Evolutionary conservation across 2,113 vertebrate species (phyloP).

Genomic region (Macquaria australasica): DNA sequence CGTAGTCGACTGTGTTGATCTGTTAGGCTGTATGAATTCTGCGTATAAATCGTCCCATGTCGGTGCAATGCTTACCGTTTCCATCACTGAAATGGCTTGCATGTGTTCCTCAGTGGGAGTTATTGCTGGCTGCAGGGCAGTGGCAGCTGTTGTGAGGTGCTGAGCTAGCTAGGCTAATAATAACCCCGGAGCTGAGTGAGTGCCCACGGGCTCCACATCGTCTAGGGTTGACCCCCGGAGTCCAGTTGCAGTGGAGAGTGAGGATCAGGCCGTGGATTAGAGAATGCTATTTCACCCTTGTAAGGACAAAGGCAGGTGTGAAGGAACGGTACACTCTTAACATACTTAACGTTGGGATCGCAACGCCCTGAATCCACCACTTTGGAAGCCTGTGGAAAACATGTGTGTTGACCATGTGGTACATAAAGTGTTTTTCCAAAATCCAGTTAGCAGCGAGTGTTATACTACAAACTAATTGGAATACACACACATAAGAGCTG

Average conservation of each 20-base stretch:
- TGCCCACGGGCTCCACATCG: slow-evolving; percentile 45
- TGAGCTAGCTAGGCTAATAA: slow-evolving; percentile 74
- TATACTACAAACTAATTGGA: background rate
- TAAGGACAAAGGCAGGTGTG: slow-evolving; percentile 41
- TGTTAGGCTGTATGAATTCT: slow-evolving; percentile 31
- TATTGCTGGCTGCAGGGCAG: slow-evolving; percentile 63
- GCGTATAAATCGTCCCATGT: slow-evolving; percentile 32
- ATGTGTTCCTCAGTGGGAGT: slow-evolving; percentile 59
- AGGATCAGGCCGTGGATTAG: slow-evolving; percentile 64
- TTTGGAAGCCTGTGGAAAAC: slow-evolving; percentile 12
- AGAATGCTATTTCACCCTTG: slow-evolving; percentile 39
- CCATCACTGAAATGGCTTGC: slow-evolving; percentile 50
- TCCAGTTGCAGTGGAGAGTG: slow-evolving; percentile 70
- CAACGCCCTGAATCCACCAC: slow-evolving; percentile 9
- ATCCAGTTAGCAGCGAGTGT: background rate
- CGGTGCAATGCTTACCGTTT: slow-evolving; percentile 30
- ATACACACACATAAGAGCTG: background rate
- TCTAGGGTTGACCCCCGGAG: slow-evolving; percentile 60
- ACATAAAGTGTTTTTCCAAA: background rate
- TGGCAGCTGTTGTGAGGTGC: slow-evolving; percentile 76
- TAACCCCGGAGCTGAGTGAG: slow-evolving; percentile 64
- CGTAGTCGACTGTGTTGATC: slow-evolving; percentile 29
- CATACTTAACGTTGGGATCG: background rate
- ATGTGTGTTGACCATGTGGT: background rate
- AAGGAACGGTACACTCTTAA: background rate